phyloP scores from a whole-genome alignment of 2,797 vertebrate genomes.

The Spea hammondii region DNA sequence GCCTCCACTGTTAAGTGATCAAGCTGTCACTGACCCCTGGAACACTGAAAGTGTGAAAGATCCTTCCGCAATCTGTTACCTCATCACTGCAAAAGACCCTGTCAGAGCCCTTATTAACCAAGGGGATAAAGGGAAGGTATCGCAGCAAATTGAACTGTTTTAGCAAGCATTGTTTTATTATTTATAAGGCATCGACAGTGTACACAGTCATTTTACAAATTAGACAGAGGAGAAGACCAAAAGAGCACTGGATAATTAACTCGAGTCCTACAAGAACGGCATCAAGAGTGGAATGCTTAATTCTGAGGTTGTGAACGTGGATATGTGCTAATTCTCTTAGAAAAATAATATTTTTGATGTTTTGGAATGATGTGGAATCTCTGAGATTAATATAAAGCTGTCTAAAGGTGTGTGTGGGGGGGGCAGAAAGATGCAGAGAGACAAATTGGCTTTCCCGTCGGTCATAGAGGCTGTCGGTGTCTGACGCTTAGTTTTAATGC shows the following conservation, averaged over 20 bases:
- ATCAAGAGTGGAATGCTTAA: not conserved
- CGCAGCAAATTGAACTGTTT: not conserved
- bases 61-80: not conserved
- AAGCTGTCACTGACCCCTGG: not conserved
- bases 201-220: slow-evolving; percentile 43
- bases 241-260: slow-evolving; percentile 30
- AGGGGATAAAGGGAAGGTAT: not conserved
- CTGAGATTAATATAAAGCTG: slow-evolving; percentile 14
- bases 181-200: slow-evolving; percentile 33
- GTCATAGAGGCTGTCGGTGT: slow-evolving; percentile 20
- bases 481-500: slow-evolving; percentile 24
- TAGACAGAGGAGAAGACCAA: slow-evolving; percentile 19
- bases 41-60: not conserved
- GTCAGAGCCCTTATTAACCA: slow-evolving; percentile 5
- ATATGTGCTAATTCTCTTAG: too few species aligned
- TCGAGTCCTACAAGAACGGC: slow-evolving; percentile 1
- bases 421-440: slow-evolving; percentile 17
- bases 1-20: too few species aligned
- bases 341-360: not conserved
- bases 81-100: not conserved
- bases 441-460: slow-evolving; percentile 21
- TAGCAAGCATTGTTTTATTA: slow-evolving; percentile 19
- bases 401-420: not conserved
- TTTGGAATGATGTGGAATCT: not conserved
- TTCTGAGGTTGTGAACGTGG: too few species aligned